Conservation (phyloP, 2,113 vertebrate species). For the Gadus macrocephalus region DNA sequence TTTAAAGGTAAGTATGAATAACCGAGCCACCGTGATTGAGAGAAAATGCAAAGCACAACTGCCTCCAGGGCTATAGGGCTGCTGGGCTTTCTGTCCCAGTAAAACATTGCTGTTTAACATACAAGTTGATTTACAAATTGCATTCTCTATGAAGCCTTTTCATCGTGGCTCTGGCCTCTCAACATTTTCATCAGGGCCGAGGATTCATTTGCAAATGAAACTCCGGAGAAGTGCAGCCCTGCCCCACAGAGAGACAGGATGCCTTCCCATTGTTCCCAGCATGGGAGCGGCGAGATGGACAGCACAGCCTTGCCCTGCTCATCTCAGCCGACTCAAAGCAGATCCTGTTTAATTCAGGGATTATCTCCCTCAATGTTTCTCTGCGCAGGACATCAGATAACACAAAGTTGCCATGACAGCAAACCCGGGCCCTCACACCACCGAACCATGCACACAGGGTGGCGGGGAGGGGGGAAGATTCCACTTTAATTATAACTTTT, state of each 20-base stretch:
- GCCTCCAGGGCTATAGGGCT: constrained; percentile 53
- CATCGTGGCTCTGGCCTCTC: constrained; percentile 85
- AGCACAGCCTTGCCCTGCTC: constrained; percentile 93
- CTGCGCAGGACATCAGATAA: constrained; percentile 94
- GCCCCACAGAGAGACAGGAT: constrained; percentile 98
- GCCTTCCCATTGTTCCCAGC: constrained; percentile 98
- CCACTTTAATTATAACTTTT: constrained; percentile 77
- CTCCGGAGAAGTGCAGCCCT: constrained; percentile 86
- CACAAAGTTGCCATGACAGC: constrained; percentile 98
- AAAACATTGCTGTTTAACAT: constrained; percentile 78
- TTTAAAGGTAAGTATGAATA: too few species aligned
- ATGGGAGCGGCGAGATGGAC: constrained; percentile 93
- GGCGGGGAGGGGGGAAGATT: constrained; percentile 45
- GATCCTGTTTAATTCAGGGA: constrained; percentile 99
- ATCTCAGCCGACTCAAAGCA: constrained; percentile 89
- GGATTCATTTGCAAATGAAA: constrained; percentile 99
- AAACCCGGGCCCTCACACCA: constrained; percentile 74
- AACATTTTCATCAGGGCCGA: constrained; percentile 89
- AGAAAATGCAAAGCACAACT: constrained; percentile 40
- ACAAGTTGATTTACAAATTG: constrained; percentile 96
- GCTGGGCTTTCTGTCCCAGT: constrained; percentile 64
- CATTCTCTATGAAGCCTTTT: constrained; percentile 89
- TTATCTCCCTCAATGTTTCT: constrained; percentile 97
- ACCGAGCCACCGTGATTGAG: constrained; percentile 21
- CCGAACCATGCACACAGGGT: constrained; percentile 65